Percentiles rank a stretch among this genome's conserved stretches.
Evolutionary conservation across 2,797 vertebrate genomes (phyloP).

Genomic region (Simalia tracyae): DNA sequence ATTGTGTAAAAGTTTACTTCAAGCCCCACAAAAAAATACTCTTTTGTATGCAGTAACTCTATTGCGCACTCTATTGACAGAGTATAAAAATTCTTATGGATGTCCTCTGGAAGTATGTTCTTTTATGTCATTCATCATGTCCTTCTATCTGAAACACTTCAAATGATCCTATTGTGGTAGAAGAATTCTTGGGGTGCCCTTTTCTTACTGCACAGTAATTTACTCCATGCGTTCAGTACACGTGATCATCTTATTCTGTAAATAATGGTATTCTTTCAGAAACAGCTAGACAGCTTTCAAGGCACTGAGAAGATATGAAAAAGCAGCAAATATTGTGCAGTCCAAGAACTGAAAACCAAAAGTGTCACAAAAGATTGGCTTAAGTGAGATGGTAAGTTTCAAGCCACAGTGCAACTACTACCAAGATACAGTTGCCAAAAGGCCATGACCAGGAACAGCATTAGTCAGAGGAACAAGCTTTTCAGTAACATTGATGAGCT

Average conservation of each 20-base stretch:
- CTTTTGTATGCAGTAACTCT: constrained; percentile 41
- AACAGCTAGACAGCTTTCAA: constrained; percentile 6
- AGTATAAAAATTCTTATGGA: constrained; percentile 47
- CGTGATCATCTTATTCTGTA: constrained; percentile 18
- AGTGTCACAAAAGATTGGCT: not conserved
- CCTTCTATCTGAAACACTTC: constrained; percentile 35
- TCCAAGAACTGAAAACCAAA: constrained; percentile 19
- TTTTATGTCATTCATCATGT: constrained; percentile 19
- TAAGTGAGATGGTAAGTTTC: not conserved
- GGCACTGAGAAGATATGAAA: constrained; percentile 12
- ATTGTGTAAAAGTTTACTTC: constrained; percentile 36
- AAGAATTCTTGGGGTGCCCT: constrained; percentile 13
- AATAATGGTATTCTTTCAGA: constrained; percentile 36
- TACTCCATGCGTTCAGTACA: not conserved
- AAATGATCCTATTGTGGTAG: constrained; percentile 18
- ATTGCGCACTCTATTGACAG: constrained; percentile 24
- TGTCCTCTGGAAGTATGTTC: constrained; percentile 40
- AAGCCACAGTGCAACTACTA: not conserved
- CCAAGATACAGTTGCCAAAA: not conserved
- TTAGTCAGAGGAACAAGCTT: not conserved
- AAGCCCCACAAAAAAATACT: constrained; percentile 42
- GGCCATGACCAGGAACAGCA: not conserved
- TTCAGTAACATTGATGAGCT: not conserved
- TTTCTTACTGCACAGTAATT: constrained; percentile 1
- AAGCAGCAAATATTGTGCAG: not conserved